Conservation (phyloP, 2,113 vertebrate species). For the Amphilophus citrinellus region DNA sequence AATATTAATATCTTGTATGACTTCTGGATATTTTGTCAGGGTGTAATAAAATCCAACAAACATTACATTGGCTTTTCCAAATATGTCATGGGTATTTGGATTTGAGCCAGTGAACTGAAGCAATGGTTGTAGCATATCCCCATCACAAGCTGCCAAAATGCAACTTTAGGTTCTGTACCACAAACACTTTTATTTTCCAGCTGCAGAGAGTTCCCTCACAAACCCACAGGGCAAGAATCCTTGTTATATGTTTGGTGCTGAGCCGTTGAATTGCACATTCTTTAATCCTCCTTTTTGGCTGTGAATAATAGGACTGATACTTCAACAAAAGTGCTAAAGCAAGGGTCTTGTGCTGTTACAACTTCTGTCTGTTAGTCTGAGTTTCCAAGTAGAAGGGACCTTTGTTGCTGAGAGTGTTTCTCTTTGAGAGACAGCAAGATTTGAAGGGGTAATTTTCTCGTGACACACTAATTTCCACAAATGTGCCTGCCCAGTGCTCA, state of each 20-base stretch:
- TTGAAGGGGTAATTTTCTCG: slow-evolving; percentile 26
- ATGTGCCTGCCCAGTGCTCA: not conserved
- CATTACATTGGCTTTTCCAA: slow-evolving; percentile 28
- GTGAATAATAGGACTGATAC: not conserved
- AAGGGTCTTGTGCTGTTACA: not conserved
- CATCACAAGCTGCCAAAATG: slow-evolving; percentile 28
- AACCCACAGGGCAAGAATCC: slow-evolving; percentile 11
- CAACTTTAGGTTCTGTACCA: slow-evolving; percentile 22
- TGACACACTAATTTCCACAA: slow-evolving; percentile 36
- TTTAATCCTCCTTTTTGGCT: not conserved
- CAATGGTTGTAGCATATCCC: not conserved
- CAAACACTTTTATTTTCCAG: slow-evolving; percentile 51
- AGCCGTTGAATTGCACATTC: not conserved
- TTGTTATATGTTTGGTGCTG: slow-evolving; percentile 6
- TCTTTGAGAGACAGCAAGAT: not conserved
- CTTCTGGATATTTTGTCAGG: slow-evolving; percentile 19
- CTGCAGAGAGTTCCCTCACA: slow-evolving; percentile 27
- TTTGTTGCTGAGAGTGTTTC: not conserved
- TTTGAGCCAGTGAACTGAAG: slow-evolving; percentile 27
- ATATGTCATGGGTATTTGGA: slow-evolving; percentile 20
- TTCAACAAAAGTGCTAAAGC: not conserved
- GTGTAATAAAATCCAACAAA: slow-evolving; percentile 46
- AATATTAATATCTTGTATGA: slow-evolving; percentile 20
- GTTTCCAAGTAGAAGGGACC: not conserved
- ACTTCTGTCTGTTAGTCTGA: not conserved